These are phyloP conservation scores for Coracopsis vasa DNA, from an alignment of 2,113 vertebrate species.

Conservation along the genomic window DNA sequence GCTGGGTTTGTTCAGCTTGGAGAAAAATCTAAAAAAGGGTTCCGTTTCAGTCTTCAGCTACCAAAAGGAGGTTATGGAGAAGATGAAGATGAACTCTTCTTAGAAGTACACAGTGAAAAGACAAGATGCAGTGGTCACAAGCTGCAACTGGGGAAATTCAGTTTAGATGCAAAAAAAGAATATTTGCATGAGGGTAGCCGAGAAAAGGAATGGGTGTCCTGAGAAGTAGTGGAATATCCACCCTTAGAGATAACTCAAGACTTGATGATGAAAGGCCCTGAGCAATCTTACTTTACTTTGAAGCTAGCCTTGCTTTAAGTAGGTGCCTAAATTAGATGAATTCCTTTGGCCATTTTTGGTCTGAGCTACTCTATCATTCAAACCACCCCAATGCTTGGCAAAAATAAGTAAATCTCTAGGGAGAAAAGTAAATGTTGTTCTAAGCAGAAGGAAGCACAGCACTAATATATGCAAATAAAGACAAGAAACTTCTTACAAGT, in stretches of 20 bases:
- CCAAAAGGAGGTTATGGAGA: background rate
- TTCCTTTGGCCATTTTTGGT: background rate
- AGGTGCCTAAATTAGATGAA: background rate
- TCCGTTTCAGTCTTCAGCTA: background rate
- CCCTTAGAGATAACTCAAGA: background rate
- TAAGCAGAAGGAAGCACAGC: background rate
- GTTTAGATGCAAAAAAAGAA: background rate
- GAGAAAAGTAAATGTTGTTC: background rate
- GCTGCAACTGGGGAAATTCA: background rate
- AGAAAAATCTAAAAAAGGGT: background rate
- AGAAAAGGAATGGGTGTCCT: background rate
- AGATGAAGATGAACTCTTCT: background rate
- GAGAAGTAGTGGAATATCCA: background rate
- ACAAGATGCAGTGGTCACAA: background rate
- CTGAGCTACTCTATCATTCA: background rate
- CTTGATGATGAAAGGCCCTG: background rate
- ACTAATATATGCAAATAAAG: background rate
- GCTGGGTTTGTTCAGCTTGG: background rate
- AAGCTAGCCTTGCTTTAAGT: background rate
- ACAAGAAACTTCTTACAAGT: background rate
- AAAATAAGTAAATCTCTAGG: background rate
- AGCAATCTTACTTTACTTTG: background rate
- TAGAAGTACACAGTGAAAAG: background rate
- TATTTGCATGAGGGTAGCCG: background rate
- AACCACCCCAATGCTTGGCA: background rate